Evolutionary conservation across 2,113 vertebrate species (phyloP).

Genomic region (Elephantulus edwardii): DNA sequence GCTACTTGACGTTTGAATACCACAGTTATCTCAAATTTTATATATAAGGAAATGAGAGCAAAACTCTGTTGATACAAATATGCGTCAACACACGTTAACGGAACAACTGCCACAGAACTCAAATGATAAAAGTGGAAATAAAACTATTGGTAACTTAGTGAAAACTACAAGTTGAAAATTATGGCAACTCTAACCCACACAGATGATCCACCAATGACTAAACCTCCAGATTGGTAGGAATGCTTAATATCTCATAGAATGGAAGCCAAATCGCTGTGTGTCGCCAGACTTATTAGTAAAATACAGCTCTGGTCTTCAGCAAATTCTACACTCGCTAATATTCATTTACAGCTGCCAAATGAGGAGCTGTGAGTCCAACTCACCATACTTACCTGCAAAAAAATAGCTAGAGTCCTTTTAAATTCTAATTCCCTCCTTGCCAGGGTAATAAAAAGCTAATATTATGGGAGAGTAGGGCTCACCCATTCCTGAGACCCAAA

Average conservation of each 20-base stretch:
- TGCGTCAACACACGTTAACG: not conserved
- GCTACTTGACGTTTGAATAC: constrained; percentile 31
- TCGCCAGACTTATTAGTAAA: constrained; percentile 40
- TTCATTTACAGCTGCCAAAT: constrained; percentile 20
- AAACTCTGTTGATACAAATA: constrained; percentile 7
- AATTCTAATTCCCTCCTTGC: not conserved
- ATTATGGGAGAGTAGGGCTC: not conserved
- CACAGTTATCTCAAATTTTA: not conserved
- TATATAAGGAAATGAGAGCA: not conserved
- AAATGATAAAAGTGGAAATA: constrained; percentile 10
- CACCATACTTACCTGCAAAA: not conserved
- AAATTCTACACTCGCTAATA: constrained; percentile 34
- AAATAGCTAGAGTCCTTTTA: not conserved
- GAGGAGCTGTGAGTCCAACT: not conserved
- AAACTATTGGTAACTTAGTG: constrained; percentile 1
- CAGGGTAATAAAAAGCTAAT: not conserved
- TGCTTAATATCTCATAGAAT: not conserved
- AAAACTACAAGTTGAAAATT: not conserved
- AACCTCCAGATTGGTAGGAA: not conserved
- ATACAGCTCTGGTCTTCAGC: not conserved
- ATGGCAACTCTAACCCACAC: not conserved
- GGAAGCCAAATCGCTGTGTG: not conserved
- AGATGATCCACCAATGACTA: not conserved
- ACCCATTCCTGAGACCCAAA: not conserved
- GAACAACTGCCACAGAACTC: not conserved